Evolutionary conservation across 2,797 vertebrate genomes (phyloP), one percentile per base, ranked within the genome.

Genomic region (Siniperca obscura): DNA sequence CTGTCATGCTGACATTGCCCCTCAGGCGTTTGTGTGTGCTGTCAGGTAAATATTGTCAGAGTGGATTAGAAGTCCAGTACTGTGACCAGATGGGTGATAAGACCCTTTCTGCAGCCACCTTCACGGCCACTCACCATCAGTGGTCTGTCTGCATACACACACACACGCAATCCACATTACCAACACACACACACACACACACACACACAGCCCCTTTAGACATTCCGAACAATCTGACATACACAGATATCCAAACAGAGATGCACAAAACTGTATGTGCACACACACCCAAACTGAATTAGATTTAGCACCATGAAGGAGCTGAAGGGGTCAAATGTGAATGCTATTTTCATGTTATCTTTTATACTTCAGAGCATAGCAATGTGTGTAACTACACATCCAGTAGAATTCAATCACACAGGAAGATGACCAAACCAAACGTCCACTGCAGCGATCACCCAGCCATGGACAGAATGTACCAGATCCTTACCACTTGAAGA

Each of bases 41-140:
- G 74, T 65, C 17, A 70, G 71, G 85, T 85, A 92, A 90, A 93
- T 89, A 91, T 85, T 90, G 85, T 90, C 90, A 74, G 59, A 84
- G 42, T 78, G 86, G 86, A 94, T 93, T 85, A 89, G 66, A 89
- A 60, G 88, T 80, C 77, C 88, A 76, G 84, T 60, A 72, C 89
- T 75, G 70, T 21, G 17, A 79, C 78, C 82, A 90, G 79, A 94
- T 89, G 87, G 85, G 71, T 30, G 87, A 92, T 89, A 87, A 92
- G 88, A 87, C 78, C 38, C 27, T 76, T 75, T 78, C 77, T 83
- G 74, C 60, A 78, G 73, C 81, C 86, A 90, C 82, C 85, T 89
- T 89, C 88, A 85, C 52, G 64, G 64, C 83, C 80, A 89, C 87
- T 89, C 81, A 85, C 73, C 80, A 84, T 84, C 83, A 72, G 78